Evolutionary conservation across 2,797 vertebrate species (phyloP), one percentile per base, ranked within the genome.

Genomic region (Synaphobranchus kaupii): DNA sequence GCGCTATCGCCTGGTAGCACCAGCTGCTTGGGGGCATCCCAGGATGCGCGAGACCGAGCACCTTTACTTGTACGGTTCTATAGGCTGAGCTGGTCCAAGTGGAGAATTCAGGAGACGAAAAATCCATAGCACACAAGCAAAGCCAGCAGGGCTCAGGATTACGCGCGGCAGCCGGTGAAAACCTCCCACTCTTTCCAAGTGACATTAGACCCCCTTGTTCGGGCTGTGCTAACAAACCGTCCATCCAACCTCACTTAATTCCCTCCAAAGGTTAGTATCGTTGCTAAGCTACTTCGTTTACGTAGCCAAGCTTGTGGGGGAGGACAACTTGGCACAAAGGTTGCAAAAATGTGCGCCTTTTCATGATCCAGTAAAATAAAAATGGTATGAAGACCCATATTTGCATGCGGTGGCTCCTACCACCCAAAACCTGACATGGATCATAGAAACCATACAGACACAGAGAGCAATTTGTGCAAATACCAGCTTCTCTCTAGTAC

Each of bases 251-350:
- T 91, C 91, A 58, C 88, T 93, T 93, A 94, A 94, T 93, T 94
- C 94, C 92, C 89, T 92, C 88, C 89, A 95, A 95, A 94, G 93
- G 92, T 94, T 92, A 93, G 89, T 90, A 48, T 90, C 84, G 92
- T 94, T 93, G 93, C 94, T 91, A 92, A 88, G 94, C 91, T 93
- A 88, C 89, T 90, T 71, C 92, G 90, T 92, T 93, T 91, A 90
- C 92, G 91, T 85, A 89, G 90, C 92, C 88, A 50, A 88, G 90
- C 88, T 86, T 86, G 54, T 90, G 90, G 83, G 86, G 54, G 84
- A 50, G 71, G 63, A 86, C 86, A 86, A 47, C 87, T 87, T 54
- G 76, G 91, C 87, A 90, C 87, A 85, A 83, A 87, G 87, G 87
- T 58, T 76, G 92, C 88, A 90, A 87, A 85, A 83, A 87, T 88